phyloP scores from a whole-genome alignment of 2,113 vertebrate genomes.

The Zapus hudsonius region DNA sequence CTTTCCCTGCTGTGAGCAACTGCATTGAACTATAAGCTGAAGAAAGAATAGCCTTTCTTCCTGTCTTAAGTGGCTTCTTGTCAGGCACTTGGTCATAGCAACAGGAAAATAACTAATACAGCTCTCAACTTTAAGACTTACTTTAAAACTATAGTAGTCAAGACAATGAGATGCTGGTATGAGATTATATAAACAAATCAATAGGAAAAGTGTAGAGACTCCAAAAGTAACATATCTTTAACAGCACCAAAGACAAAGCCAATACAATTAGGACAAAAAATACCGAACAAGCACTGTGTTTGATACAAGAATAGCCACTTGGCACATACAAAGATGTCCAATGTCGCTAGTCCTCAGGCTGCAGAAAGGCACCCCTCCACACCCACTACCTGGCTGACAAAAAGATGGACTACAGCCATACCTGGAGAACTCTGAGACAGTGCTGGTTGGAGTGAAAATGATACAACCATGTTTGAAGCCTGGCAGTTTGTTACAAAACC shows the following conservation, averaged over 20 bases:
- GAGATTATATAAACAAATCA: too few species aligned
- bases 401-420: neutral
- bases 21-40: too few species aligned
- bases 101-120: too few species aligned
- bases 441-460: neutral
- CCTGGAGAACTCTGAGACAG: neutral
- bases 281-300: neutral
- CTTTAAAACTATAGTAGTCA: too few species aligned
- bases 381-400: neutral
- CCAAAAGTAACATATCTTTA: neutral
- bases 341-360: neutral
- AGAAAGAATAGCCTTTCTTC: too few species aligned
- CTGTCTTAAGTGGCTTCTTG: too few species aligned
- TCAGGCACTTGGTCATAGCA: too few species aligned
- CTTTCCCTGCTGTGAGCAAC: too few species aligned
- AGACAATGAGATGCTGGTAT: too few species aligned
- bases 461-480: neutral
- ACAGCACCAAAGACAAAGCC: neutral
- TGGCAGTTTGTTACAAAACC: constrained; percentile 25
- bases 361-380: neutral
- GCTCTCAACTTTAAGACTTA: too few species aligned
- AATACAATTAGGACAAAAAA: constrained; percentile 7
- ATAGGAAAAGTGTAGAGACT: too few species aligned
- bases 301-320: constrained; percentile 8
- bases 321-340: neutral